These are phyloP conservation scores for Cololabis saira DNA, from an alignment of 2,113 vertebrate genomes.

Conservation along the genomic window DNA sequence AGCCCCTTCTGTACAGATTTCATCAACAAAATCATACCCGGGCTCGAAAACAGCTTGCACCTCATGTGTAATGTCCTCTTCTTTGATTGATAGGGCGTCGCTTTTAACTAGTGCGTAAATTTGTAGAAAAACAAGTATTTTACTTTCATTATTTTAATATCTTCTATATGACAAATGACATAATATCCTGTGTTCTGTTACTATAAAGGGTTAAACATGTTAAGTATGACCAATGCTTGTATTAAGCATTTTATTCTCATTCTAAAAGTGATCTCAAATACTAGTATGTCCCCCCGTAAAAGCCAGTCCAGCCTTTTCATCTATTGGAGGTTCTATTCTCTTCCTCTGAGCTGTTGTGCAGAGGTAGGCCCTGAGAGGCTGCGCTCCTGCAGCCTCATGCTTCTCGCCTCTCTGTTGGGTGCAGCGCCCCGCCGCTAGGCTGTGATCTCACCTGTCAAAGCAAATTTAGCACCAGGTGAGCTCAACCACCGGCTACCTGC, in stretches of 20 bases:
- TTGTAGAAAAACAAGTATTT: too few species aligned
- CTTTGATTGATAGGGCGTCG: conserved; percentile 7
- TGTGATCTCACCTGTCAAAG: conserved; percentile 77
- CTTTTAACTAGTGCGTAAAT: not conserved
- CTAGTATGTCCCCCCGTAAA: not conserved
- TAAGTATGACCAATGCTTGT: not conserved
- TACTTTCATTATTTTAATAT: too few species aligned
- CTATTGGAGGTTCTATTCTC: conserved; percentile 18
- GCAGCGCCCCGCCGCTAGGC: conserved; percentile 43
- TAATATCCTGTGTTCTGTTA: too few species aligned
- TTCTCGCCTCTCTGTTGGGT: conserved; percentile 51
- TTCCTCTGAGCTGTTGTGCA: conserved; percentile 16
- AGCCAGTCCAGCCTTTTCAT: conserved; percentile 1
- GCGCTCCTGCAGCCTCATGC: conserved; percentile 32
- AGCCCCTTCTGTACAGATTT: conserved; percentile 48
- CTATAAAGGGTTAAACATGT: too few species aligned
- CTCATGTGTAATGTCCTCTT: conserved; percentile 4
- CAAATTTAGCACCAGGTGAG: conserved; percentile 74
- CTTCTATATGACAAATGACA: too few species aligned
- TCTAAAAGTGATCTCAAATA: not conserved
- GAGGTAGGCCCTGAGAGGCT: conserved; percentile 21
- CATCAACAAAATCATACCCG: conserved; percentile 50
- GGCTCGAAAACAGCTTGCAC: conserved; percentile 40
- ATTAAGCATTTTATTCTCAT: too few species aligned
- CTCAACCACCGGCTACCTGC: conserved; percentile 67